Evolutionary conservation across 2,888 invertebrate species (phyloP), one percentile per base, ranked within the genome.

Genomic region (Euplagia quadripunctaria): DNA sequence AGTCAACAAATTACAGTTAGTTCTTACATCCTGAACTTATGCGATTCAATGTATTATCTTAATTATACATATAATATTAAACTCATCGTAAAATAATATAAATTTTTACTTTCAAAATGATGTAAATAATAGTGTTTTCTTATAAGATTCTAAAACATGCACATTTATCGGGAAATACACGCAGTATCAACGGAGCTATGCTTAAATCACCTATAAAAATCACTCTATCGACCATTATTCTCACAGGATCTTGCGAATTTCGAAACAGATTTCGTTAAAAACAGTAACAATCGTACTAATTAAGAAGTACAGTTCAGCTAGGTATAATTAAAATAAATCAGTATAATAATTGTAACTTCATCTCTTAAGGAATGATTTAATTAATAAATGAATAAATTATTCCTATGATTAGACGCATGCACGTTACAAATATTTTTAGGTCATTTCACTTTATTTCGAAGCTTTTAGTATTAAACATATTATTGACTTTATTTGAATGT

Each of bases 401-500:
- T 20, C 20, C 3, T 46, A 14, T 65, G 14, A 58, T 20, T 20
- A 58, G 8, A 46, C 14, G 51, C 43, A 64, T 31, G 55, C 55
- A 65, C 20, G 43, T 64, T 70, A 52, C 70, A 70, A 70, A 70
- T 43, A 42, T 70, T 64, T n/a, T n/a, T 16, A 4, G 1, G 31
- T 31, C 31, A 42, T n/a, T 5, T 17, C 11, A 58, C 1, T 52
- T 43, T 6, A 55, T 58, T 42, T 17, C 52, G 42, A 17, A 17
- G 41, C 11, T 8, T 16, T 14, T 3, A n/a, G 55, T 55, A n/a
- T 16, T 41, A 41, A 17, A 12, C 7, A 68, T 43, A 41, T 11
- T 42, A 31, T 42, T 68, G 17, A n/a, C 20, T 16, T 42, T 42
- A 46, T 70, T 69, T 63, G 65, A 68, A 71, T 71, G 49, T 72